Evolutionary conservation across 2,888 invertebrate species (phyloP).

Genomic region (Deladenus siricidicola): DNA sequence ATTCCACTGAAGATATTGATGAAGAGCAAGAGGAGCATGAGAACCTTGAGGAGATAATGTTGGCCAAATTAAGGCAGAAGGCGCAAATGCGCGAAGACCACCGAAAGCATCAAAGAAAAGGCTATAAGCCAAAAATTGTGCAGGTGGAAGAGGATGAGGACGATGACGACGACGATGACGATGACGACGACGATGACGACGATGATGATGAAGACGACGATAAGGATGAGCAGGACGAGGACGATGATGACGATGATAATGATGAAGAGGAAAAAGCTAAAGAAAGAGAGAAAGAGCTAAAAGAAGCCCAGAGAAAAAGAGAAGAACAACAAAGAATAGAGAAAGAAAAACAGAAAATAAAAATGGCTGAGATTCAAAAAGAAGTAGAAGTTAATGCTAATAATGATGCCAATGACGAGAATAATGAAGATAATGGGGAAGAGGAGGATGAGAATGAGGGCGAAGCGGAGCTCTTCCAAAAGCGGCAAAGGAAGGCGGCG

Average conservation of each 20-base stretch:
- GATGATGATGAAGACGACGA: conserved; percentile 26
- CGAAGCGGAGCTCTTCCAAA: conserved; percentile 17
- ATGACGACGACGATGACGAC: conserved; percentile 30
- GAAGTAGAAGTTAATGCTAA: conserved; percentile 23
- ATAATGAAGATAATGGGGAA: conserved; percentile 15
- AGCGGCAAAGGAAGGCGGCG: not conserved
- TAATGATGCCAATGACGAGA: conserved; percentile 18
- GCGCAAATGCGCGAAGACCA: conserved; percentile 14
- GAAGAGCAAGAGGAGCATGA: conserved; percentile 4
- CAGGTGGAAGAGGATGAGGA: conserved; percentile 1
- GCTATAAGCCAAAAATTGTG: not conserved
- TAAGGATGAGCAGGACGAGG: conserved; percentile 18
- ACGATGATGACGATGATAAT: not conserved
- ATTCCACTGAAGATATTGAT: conserved; percentile 13
- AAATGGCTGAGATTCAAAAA: conserved; percentile 8
- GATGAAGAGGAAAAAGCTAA: not conserved
- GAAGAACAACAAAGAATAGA: conserved; percentile 6
- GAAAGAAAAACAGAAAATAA: conserved; percentile 3
- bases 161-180: conserved; percentile 17
- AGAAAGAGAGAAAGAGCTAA: conserved; percentile 6
- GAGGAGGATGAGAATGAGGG: conserved; percentile 23
- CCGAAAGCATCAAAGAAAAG: conserved; percentile 1
- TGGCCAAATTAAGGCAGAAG: conserved; percentile 3
- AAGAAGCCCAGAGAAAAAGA: conserved; percentile 10
- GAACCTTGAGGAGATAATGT: conserved; percentile 11